A percentile compares a stretch with the other conserved stretches of the same genome.
Evolutionary conservation across 37 sponge, comb jelly and placozoan species (phyloP).

Genomic region (Chondrosia reniformis): DNA sequence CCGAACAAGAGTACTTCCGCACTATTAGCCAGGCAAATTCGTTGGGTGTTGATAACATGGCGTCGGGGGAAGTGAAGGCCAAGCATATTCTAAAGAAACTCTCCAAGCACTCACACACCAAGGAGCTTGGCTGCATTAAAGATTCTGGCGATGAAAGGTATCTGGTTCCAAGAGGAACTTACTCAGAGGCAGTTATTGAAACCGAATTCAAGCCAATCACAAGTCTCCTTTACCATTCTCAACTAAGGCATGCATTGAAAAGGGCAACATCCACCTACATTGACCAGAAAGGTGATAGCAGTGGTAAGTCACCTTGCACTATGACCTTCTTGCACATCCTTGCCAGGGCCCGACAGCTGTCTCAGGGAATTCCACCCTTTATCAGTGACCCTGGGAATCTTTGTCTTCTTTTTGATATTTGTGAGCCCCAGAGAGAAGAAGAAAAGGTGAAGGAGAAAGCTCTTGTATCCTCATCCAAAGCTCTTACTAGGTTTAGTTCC

Average conservation of each 20-base stretch:
- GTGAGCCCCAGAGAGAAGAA: too few species aligned
- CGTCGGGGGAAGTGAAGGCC: neutral
- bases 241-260: constrained; percentile 23
- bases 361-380: too few species aligned
- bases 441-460: too few species aligned
- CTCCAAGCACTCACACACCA: constrained; percentile 19
- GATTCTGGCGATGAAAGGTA: neutral
- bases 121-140: constrained; percentile 34
- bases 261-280: constrained; percentile 30
- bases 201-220: constrained; percentile 40
- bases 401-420: too few species aligned
- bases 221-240: constrained; percentile 8
- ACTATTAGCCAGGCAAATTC: neutral
- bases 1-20: constrained; percentile 32
- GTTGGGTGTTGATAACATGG: constrained; percentile 12
- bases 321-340: too few species aligned
- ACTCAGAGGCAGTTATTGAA: constrained; percentile 59
- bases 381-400: too few species aligned
- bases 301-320: too few species aligned
- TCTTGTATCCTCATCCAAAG: too few species aligned
- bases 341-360: too few species aligned
- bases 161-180: constrained; percentile 47
- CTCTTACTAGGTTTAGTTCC: too few species aligned
- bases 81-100: constrained; percentile 2
- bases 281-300: constrained; percentile 39